Base-by-base conservation (phyloP, 2,797 vertebrate species). In the Channa striata region DNA sequence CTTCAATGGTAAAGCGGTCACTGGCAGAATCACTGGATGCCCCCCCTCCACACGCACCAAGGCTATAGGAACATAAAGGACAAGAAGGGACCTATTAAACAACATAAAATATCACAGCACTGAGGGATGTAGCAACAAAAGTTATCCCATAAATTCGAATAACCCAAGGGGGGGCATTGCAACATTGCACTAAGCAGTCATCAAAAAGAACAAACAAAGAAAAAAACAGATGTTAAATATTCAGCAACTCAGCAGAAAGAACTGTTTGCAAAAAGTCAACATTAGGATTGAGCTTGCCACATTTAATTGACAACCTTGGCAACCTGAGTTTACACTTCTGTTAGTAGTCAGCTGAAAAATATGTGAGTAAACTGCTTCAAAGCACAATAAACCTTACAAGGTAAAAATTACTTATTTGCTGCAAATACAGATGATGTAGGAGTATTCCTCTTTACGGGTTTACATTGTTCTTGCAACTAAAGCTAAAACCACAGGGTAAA, bases 1-100 rank as follows among this genome's bases (percentile, higher is more conserved):
- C 90, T 87, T 99, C 98, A 71, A 99, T 99, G 91, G 96, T 96
- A 90, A 99, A 99, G 82, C 96, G 96, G 92, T 99, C 98, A 14
- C 95, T 95, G 91, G 95, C 93, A 74, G 96, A 95, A 87, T 98
- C 96, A 6, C 94, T 95, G 81, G 94, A 91, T 78, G 94, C 93
- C 6, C 91, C 93, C 81, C 95, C 96, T 86, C 96, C 96, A 89
- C 94, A 96, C 74, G 95, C 95, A 89, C 96, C 96, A 85, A 97
- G 82, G 91, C 97, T 99, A 72, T 8, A 84, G 39, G 58, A 8
- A 46, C 70, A 72, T 10, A 65, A 63, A 23, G 13, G 17, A 77
- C 21, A 85, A 30, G 71, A 52, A 12, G 4, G 14, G 12, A 14
- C 20, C 63, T 23, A 23, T 76, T 80, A 76, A 70, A 77, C 21